Percentiles rank a stretch among this genome's conserved stretches.
Evolutionary conservation across 2,113 vertebrate genomes (phyloP).

Genomic region (Megatriorchis doriae): DNA sequence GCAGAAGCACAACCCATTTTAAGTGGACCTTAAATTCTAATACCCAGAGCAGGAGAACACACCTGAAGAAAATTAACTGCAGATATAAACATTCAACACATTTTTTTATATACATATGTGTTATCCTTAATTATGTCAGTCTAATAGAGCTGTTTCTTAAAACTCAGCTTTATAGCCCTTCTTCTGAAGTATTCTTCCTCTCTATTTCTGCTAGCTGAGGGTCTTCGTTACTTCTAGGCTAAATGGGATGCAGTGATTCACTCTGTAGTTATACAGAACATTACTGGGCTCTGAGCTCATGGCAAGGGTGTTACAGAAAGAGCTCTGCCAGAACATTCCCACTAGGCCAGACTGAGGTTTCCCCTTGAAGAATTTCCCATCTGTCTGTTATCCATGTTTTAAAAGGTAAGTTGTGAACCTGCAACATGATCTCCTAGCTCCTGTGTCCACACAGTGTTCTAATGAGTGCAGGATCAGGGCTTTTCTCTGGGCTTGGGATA

Average conservation of each 20-base stretch:
- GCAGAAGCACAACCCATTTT: background rate
- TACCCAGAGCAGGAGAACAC: background rate
- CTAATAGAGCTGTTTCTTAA: background rate
- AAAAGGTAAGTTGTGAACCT: constrained; percentile 27
- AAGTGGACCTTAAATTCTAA: background rate
- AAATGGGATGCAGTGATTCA: constrained; percentile 54
- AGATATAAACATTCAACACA: background rate
- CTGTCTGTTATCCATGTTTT: constrained; percentile 30
- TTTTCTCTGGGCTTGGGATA: background rate
- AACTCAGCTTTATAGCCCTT: background rate
- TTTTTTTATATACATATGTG: background rate
- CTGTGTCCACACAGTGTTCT: background rate
- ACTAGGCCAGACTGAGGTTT: constrained; percentile 41
- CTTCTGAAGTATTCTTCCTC: background rate
- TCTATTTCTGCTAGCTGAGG: background rate
- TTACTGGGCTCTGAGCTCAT: background rate
- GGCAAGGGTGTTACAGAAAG: background rate
- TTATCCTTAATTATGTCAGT: background rate
- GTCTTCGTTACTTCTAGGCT: background rate
- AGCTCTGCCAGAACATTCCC: constrained; percentile 57
- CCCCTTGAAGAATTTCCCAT: constrained; percentile 46
- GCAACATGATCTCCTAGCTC: constrained; percentile 37
- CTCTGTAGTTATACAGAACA: constrained; percentile 16
- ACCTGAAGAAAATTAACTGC: background rate
- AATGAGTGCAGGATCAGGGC: background rate